Conservation (phyloP, 2,113 vertebrate genomes). For the Crypturellus undulatus region DNA sequence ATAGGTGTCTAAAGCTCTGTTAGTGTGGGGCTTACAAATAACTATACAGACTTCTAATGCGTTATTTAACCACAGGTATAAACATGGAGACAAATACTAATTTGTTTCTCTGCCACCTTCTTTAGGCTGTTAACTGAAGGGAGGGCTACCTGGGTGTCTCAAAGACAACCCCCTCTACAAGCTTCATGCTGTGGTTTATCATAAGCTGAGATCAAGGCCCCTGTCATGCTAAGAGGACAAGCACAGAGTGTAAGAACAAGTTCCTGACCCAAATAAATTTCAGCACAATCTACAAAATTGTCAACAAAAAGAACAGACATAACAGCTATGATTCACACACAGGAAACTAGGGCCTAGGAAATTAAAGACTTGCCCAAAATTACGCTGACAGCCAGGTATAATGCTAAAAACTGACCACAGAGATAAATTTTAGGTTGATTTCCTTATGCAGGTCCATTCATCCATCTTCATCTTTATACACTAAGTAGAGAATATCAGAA, state of each 20-base stretch:
- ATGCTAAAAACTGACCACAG: not conserved
- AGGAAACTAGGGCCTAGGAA: not conserved
- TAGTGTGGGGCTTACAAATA: not conserved
- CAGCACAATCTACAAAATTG: not conserved
- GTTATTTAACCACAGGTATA: not conserved
- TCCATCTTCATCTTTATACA: not conserved
- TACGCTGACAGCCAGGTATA: not conserved
- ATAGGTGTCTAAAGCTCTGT: not conserved
- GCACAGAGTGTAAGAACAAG: not conserved
- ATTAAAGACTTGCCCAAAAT: not conserved
- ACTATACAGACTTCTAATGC: not conserved
- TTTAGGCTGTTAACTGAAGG: not conserved
- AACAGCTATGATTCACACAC: not conserved
- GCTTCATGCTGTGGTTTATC: not conserved
- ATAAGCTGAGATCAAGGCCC: not conserved
- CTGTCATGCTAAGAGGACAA: not conserved
- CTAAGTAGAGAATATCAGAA: not conserved
- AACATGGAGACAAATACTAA: not conserved
- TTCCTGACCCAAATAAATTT: not conserved
- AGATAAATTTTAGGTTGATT: not conserved
- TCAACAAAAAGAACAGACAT: not conserved
- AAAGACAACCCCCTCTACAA: not conserved
- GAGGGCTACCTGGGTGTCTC: not conserved
- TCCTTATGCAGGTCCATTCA: not conserved
- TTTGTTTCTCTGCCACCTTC: not conserved